A percentile compares a stretch with the other conserved stretches of the same genome.
Evolutionary conservation across 2,888 invertebrate genomes (phyloP).

Genomic region (Drosophila suboccidentalis): DNA sequence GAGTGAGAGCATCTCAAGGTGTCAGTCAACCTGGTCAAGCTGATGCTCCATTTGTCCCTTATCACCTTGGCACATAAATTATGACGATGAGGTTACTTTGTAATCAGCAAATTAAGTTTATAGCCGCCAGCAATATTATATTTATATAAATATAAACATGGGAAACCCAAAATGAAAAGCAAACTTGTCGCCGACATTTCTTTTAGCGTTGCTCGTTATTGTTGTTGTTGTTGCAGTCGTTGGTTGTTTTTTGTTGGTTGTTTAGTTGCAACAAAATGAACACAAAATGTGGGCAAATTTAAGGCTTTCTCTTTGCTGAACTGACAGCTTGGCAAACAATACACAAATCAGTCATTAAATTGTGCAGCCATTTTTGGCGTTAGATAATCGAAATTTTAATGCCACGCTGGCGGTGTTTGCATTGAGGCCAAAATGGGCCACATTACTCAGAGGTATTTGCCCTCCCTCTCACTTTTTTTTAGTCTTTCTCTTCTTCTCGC

Average conservation of each 20-base stretch:
- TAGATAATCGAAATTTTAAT: conserved; percentile 74
- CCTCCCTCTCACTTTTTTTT: neutral
- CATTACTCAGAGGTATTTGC: conserved; percentile 44
- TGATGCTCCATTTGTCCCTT: conserved; percentile 53
- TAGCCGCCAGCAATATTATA: conserved; percentile 62
- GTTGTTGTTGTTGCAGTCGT: conserved; percentile 13
- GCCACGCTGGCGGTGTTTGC: conserved; percentile 61
- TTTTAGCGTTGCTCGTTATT: conserved; percentile 2
- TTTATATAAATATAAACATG: conserved; percentile 26
- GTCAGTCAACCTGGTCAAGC: conserved; percentile 36
- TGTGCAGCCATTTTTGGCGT: conserved; percentile 48
- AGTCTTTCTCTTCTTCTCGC: neutral
- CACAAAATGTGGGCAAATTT: conserved; percentile 42
- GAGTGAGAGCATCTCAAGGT: conserved; percentile 26
- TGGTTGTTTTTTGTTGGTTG: neutral
- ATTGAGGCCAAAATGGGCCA: conserved; percentile 40
- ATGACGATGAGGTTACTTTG: conserved; percentile 73
- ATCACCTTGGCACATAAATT: conserved; percentile 74
- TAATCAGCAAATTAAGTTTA: conserved; percentile 80
- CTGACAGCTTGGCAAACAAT: conserved; percentile 52
- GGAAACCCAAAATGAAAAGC: conserved; percentile 53
- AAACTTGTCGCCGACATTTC: conserved; percentile 52
- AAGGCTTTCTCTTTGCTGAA: conserved; percentile 40
- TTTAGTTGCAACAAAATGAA: conserved; percentile 24
- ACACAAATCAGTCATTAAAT: conserved; percentile 74